phyloP scores from a whole-genome alignment of 2,113 vertebrate genomes.

The Sylvia atricapilla region DNA sequence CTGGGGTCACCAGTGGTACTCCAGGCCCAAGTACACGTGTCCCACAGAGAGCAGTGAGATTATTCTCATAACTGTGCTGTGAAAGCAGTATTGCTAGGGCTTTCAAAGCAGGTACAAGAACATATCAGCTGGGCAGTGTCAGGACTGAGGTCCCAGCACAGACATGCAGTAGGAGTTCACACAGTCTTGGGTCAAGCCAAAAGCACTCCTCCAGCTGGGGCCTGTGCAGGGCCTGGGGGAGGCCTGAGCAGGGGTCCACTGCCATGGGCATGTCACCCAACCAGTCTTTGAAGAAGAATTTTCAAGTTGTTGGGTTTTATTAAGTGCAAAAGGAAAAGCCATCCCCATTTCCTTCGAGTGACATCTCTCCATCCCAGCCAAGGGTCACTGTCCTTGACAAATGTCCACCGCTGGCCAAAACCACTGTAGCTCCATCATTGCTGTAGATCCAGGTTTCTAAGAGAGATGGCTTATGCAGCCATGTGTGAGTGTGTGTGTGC shows the following conservation, averaged over 20 bases:
- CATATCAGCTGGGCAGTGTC: not conserved
- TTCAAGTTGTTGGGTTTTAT: not conserved
- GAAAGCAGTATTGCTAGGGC: not conserved
- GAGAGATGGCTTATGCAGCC: not conserved
- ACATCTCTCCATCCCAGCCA: not conserved
- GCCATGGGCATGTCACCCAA: fast-evolving
- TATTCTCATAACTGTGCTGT: not conserved
- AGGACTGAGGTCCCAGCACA: fast-evolving
- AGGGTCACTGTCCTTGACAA: not conserved
- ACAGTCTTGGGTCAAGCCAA: not conserved
- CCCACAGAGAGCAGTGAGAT: not conserved
- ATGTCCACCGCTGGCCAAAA: not conserved
- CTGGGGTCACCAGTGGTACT: not conserved
- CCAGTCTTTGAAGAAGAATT: not conserved
- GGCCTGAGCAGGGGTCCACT: not conserved
- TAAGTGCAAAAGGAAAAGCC: not conserved
- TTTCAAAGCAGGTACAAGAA: not conserved
- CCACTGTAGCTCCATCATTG: not conserved
- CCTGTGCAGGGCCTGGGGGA: fast-evolving
- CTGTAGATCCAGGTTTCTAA: not conserved
- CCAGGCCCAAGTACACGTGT: fast-evolving
- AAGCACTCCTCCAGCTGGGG: not conserved
- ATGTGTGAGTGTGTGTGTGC: not conserved
- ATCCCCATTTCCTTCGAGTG: not conserved
- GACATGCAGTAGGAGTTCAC: not conserved